Evolutionary conservation across 2,888 invertebrate genomes (phyloP).

Genomic region (Buathra laborator): DNA sequence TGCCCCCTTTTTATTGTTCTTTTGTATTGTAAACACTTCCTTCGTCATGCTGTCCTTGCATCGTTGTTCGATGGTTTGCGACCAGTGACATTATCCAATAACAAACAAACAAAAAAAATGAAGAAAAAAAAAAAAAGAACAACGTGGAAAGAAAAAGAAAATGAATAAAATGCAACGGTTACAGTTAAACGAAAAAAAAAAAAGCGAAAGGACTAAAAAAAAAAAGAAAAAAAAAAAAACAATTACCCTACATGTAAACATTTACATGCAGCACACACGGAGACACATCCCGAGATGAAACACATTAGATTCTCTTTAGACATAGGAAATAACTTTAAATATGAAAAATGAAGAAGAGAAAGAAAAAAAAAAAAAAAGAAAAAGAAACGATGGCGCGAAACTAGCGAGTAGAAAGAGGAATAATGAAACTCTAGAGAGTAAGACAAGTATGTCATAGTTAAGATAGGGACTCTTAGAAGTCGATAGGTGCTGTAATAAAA

Average conservation of each 20-base stretch:
- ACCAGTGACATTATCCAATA: constrained; percentile 31
- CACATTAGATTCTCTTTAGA: constrained; percentile 46
- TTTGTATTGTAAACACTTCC: constrained; percentile 50
- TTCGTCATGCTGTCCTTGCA: constrained; percentile 52
- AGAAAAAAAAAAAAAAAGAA: constrained; percentile 43
- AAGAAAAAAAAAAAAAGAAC: constrained; percentile 32
- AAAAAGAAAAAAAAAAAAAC: constrained; percentile 25
- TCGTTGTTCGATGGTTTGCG: constrained; percentile 46
- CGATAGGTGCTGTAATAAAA: constrained; percentile 88
- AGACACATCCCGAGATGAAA: not conserved
- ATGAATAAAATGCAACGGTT: constrained; percentile 44
- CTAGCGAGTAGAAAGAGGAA: constrained; percentile 49
- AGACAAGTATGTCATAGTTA: constrained; percentile 86
- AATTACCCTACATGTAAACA: constrained; percentile 30
- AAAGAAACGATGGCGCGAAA: constrained; percentile 32
- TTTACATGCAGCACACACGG: constrained; percentile 13
- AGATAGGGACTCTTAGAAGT: constrained; percentile 82
- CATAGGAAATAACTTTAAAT: constrained; percentile 54
- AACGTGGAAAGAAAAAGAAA: constrained; percentile 32
- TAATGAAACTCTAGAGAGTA: constrained; percentile 81
- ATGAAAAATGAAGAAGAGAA: constrained; percentile 34
- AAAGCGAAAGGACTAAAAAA: constrained; percentile 14
- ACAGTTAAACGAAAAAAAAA: constrained; percentile 5
- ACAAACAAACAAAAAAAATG: constrained; percentile 24
- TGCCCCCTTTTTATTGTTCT: constrained; percentile 37